A percentile compares a stretch with the other conserved stretches of the same genome.
phyloP scores from a whole-genome alignment of 2,888 invertebrate genomes.

The Orthosia incerta region DNA sequence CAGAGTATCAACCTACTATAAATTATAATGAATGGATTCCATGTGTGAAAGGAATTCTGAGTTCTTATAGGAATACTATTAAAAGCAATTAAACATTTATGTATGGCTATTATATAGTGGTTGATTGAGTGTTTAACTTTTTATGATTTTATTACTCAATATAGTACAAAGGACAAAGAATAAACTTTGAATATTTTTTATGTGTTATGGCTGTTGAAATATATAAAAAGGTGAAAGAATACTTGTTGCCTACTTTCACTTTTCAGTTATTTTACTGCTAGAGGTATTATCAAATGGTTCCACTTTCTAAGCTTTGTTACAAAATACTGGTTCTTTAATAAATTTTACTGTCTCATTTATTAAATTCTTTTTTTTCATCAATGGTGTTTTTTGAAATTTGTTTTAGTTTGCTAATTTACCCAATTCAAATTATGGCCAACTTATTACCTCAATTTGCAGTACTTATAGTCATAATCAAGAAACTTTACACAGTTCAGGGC shows the following conservation, averaged over 20 bases:
- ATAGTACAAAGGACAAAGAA: background rate
- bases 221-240: background rate
- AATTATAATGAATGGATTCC: constrained; percentile 12
- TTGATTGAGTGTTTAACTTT: background rate
- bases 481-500: constrained; percentile 14
- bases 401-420: background rate
- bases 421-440: background rate
- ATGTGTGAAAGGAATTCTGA: constrained; percentile 3
- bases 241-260: constrained; percentile 9
- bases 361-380: too few relatives aligned
- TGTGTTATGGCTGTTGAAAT: background rate
- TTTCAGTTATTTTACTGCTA: background rate
- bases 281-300: background rate
- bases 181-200: background rate
- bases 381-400: background rate
- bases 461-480: constrained; percentile 6
- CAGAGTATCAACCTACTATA: background rate
- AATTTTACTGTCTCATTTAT: too few relatives aligned
- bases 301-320: background rate
- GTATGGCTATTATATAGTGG: background rate
- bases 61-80: background rate
- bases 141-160: background rate
- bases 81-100: background rate
- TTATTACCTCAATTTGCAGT: background rate
- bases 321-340: too few relatives aligned